Percentiles rank a stretch among this genome's conserved stretches.
phyloP scores from a whole-genome alignment of 2,113 vertebrate genomes.

The Clarias batrachus region DNA sequence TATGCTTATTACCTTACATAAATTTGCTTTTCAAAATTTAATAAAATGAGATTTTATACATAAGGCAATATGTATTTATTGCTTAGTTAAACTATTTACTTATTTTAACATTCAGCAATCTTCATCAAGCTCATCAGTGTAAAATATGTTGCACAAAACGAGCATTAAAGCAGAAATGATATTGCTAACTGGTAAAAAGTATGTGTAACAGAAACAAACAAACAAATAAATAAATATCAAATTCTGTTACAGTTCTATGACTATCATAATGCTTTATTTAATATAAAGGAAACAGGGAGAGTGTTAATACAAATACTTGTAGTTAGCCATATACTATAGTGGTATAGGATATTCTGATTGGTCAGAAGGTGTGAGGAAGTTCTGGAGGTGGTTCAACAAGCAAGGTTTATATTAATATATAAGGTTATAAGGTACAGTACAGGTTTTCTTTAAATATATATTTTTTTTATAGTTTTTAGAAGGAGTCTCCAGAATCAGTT shows the following conservation, averaged over 20 bases:
- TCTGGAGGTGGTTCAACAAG: neutral
- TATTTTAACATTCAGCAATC: neutral
- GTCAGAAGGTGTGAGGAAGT: neutral
- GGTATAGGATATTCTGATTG: neutral
- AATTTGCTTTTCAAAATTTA: neutral
- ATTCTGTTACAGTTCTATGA: neutral
- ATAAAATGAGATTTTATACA: neutral
- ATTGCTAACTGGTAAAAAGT: neutral
- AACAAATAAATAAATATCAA: neutral
- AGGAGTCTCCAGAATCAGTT: neutral
- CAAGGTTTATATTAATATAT: neutral
- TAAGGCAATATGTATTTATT: neutral
- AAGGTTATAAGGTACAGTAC: neutral
- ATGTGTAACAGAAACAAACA: neutral
- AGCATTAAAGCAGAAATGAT: neutral
- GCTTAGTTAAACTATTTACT: neutral
- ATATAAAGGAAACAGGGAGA: neutral
- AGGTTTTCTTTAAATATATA: neutral
- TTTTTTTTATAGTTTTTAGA: neutral
- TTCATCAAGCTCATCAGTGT: neutral
- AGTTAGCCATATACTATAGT: neutral
- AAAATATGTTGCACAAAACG: neutral
- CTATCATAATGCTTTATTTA: neutral
- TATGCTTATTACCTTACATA: neutral
- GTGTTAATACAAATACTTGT: conserved; percentile 8